A percentile compares a stretch with the other conserved stretches of the same genome.
Conservation (phyloP, 2,113 vertebrate genomes). For the Glareola pratincola region DNA sequence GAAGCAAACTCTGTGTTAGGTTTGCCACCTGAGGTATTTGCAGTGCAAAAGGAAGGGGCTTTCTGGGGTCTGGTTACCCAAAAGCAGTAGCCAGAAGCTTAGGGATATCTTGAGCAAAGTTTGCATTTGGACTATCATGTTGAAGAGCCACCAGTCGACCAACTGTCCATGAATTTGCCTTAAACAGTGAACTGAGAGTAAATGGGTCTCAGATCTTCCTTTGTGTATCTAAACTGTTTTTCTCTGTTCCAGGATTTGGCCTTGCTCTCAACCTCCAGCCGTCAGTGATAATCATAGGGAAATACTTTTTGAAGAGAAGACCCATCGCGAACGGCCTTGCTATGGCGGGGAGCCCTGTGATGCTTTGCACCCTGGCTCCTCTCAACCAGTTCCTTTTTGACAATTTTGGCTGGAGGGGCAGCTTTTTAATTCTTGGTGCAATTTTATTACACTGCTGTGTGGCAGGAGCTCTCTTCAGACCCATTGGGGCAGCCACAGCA, state of each 20-base stretch:
- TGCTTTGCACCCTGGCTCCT: constrained; percentile 78
- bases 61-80: background rate
- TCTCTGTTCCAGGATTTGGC: constrained; percentile 73
- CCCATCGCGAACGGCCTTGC: constrained; percentile 80
- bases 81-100: background rate
- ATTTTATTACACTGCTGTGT: constrained; percentile 82
- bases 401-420: constrained; percentile 82
- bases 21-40: background rate
- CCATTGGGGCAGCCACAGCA: constrained; percentile 24
- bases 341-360: constrained; percentile 83
- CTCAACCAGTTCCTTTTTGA: constrained; percentile 79
- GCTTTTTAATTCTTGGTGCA: constrained; percentile 81
- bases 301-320: constrained; percentile 81
- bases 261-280: constrained; percentile 85
- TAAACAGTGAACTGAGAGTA: background rate
- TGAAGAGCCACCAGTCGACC: background rate
- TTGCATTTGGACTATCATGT: background rate
- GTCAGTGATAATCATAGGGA: constrained; percentile 85
- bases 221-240: background rate
- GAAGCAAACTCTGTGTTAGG: background rate
- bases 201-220: background rate
- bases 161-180: background rate
- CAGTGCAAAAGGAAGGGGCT: accelerated
- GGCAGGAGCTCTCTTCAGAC: constrained; percentile 84
- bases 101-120: background rate